phyloP scores from a whole-genome alignment of 2,113 vertebrate genomes.

The Lepisosteus oculatus region DNA sequence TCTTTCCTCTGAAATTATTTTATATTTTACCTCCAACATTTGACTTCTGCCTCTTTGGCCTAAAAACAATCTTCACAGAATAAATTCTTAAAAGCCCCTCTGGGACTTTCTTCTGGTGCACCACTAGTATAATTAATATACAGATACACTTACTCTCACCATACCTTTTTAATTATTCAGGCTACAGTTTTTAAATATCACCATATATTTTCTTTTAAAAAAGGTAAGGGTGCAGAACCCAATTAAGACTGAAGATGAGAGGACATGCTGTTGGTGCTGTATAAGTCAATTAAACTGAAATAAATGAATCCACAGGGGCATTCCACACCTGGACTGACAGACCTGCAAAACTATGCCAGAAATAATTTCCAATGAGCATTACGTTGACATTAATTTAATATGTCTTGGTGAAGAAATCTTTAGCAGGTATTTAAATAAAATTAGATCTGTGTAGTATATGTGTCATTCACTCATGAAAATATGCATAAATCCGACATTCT shows the following conservation, averaged over 20 bases:
- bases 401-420: conserved; percentile 31
- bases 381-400: conserved; percentile 46
- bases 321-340: conserved; percentile 43
- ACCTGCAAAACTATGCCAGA: conserved; percentile 27
- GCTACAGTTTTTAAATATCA: conserved; percentile 45
- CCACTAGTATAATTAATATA: conserved; percentile 18
- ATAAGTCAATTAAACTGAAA: conserved; percentile 51
- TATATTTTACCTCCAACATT: too few relatives aligned
- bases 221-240: conserved; percentile 55
- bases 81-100: too few relatives aligned
- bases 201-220: conserved; percentile 56
- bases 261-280: conserved; percentile 47
- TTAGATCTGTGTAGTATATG: conserved; percentile 24
- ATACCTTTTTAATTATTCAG: conserved; percentile 50
- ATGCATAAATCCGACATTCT: conserved; percentile 17
- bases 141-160: conserved; percentile 38
- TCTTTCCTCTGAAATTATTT: too few relatives aligned
- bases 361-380: conserved; percentile 47
- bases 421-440: conserved; percentile 52
- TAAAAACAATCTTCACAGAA: too few relatives aligned
- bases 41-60: too few relatives aligned
- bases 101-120: neutral
- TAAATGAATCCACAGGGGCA: neutral
- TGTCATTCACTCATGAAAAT: conserved; percentile 33
- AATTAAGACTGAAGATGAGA: conserved; percentile 56